Evolutionary conservation across 2,797 vertebrate species (phyloP).

Genomic region (Gila robusta): DNA sequence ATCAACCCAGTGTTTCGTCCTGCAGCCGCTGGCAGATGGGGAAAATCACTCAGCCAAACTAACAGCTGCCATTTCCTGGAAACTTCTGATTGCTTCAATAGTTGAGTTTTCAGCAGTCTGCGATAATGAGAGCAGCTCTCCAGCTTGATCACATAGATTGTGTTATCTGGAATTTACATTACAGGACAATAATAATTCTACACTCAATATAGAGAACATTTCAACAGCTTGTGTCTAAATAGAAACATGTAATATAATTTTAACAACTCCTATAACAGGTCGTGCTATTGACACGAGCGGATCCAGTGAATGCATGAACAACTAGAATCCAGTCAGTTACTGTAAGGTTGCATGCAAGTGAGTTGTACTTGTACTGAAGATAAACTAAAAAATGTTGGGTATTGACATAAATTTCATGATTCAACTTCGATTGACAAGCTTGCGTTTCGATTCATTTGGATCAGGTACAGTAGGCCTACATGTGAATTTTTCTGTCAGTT

Average conservation of each 20-base stretch:
- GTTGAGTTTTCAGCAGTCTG: constrained; percentile 62
- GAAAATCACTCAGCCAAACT: constrained; percentile 64
- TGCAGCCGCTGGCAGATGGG: constrained; percentile 64
- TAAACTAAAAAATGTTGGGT: not conserved
- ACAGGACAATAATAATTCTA: not conserved
- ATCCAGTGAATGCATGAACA: not conserved
- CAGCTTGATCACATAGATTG: constrained; percentile 11
- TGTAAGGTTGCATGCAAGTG: not conserved
- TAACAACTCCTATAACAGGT: not conserved
- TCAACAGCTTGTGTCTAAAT: constrained; percentile 1
- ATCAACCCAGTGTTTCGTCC: constrained; percentile 40
- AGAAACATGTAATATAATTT: not conserved
- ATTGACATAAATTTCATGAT: not conserved
- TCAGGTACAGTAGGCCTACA: not conserved
- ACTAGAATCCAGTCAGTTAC: no score
- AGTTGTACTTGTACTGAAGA: not conserved
- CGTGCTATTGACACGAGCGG: not conserved
- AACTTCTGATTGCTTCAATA: constrained; percentile 68
- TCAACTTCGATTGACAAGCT: not conserved
- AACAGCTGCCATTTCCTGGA: constrained; percentile 69
- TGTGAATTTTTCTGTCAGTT: not conserved
- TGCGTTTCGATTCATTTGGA: not conserved
- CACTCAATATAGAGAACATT: constrained; percentile 2
- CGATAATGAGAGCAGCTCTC: constrained; percentile 56
- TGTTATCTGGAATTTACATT: constrained; percentile 11